phyloP scores from a whole-genome alignment of 2,113 vertebrate species.

The Gobiocypris rarus region DNA sequence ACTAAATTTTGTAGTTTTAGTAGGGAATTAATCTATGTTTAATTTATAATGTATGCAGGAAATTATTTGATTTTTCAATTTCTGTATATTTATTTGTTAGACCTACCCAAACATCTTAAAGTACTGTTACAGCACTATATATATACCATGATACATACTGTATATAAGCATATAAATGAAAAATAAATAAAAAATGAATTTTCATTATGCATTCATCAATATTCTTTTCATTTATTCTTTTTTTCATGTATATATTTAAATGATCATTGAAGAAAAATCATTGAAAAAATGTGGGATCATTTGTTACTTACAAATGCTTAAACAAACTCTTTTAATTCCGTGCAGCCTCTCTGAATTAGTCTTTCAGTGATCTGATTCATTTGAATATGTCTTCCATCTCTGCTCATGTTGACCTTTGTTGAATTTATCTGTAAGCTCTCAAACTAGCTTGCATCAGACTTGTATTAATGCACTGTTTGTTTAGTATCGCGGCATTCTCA shows the following conservation, averaged over 20 bases:
- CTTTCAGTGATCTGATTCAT: background rate
- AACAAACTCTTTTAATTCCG: background rate
- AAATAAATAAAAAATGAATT: too few species aligned
- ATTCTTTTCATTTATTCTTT: too few species aligned
- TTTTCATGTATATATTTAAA: background rate
- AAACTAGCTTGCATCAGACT: slow-evolving; percentile 12
- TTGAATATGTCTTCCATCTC: slow-evolving; percentile 3
- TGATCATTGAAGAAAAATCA: background rate
- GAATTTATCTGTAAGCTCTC: slow-evolving; percentile 2
- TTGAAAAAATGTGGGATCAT: background rate
- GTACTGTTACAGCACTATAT: too few species aligned
- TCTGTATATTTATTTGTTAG: too few species aligned
- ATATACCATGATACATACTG: too few species aligned
- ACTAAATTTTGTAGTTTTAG: too few species aligned
- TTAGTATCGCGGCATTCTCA: background rate
- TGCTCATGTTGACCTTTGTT: slow-evolving; percentile 10
- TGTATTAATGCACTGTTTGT: slow-evolving; percentile 14
- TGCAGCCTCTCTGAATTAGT: background rate
- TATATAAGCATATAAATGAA: too few species aligned
- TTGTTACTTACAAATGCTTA: background rate
- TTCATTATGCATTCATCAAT: too few species aligned
- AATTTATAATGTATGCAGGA: too few species aligned
- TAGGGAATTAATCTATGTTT: too few species aligned
- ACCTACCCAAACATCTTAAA: too few species aligned
- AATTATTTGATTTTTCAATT: too few species aligned